phyloP scores from a whole-genome alignment of 30 jellyfish, hydroid and myxozoan genomes.

The Pseudorhiza aurosa region DNA sequence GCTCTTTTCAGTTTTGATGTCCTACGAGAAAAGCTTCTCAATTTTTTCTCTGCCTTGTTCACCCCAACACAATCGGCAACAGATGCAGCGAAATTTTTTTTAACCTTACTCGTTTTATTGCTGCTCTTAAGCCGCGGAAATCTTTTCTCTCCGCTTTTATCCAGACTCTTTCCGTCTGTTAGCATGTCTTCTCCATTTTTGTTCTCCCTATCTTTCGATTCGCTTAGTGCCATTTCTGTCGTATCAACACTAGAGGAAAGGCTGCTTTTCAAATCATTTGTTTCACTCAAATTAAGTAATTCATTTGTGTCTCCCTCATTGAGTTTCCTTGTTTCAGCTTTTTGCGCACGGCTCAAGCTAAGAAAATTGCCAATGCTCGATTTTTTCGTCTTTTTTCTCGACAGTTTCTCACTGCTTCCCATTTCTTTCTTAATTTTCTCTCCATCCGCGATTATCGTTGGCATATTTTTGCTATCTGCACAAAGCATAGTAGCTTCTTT shows the following conservation, averaged over 20 bases:
- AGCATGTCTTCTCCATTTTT: not conserved
- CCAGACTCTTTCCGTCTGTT: not conserved
- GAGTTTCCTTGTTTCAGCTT: not conserved
- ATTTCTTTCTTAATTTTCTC: not conserved
- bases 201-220: not conserved
- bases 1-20: constrained; percentile 20
- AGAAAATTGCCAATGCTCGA: constrained; percentile 3
- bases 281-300: constrained; percentile 41
- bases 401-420: not conserved
- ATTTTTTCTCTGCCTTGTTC: not conserved
- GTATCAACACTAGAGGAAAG: not conserved
- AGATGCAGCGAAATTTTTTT: not conserved
- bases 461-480: too few species aligned
- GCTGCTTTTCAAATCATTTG: not conserved
- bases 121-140: not conserved
- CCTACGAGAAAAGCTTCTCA: not conserved
- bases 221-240: not conserved
- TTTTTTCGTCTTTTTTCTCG: too few species aligned
- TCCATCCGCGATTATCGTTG: not conserved
- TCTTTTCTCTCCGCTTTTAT: not conserved
- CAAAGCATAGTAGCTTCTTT: too few species aligned
- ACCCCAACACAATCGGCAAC: not conserved
- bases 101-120: not conserved
- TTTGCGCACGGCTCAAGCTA: not conserved
- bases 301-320: constrained; percentile 43